phyloP scores from a whole-genome alignment of 2,797 vertebrate species.

The Enteromius trimaculatus region DNA sequence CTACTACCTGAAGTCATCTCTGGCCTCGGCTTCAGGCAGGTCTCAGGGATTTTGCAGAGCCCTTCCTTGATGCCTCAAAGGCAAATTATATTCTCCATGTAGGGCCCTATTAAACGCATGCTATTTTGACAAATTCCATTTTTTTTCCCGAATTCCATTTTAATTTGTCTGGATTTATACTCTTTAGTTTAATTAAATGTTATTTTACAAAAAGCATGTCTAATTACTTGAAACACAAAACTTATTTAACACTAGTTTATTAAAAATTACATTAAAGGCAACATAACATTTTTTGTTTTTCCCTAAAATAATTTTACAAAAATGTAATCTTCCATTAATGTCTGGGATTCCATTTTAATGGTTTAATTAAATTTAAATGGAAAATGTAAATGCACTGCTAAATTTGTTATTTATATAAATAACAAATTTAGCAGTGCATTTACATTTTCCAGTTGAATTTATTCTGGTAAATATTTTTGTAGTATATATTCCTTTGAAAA shows the following conservation, averaged over 20 bases:
- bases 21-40: not conserved
- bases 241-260: not conserved
- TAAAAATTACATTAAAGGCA: not conserved
- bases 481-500: too few relatives aligned
- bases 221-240: not conserved
- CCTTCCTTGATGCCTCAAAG: slow-evolving; percentile 9
- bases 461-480: too few relatives aligned
- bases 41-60: not conserved
- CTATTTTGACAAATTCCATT: not conserved
- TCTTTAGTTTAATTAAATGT: not conserved
- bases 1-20: not conserved
- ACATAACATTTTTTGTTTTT: too few relatives aligned
- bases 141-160: not conserved
- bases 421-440: too few relatives aligned
- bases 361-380: too few relatives aligned
- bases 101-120: not conserved
- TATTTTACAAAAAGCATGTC: not conserved
- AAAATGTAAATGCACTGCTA: too few relatives aligned
- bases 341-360: not conserved
- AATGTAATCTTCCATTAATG: not conserved
- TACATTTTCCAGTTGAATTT: too few relatives aligned
- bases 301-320: too few relatives aligned
- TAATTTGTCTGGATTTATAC: not conserved
- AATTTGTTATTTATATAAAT: too few relatives aligned
- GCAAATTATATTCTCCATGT: not conserved